Percentiles rank a stretch among this genome's conserved stretches.
Conservation (phyloP, 1,140 invertebrate species). For the Laupala kohalensis region DNA sequence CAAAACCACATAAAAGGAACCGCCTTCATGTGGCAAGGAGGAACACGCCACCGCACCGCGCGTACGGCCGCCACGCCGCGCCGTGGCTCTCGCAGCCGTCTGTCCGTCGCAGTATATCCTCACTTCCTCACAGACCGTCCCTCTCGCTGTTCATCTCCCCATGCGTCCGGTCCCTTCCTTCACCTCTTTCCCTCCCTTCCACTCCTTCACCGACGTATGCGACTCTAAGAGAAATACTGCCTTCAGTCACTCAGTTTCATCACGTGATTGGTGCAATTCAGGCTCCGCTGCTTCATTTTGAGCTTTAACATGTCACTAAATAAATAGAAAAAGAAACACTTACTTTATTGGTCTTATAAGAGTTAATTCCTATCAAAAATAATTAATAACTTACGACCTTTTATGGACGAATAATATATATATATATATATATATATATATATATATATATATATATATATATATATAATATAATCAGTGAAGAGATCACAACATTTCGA, state of each 20-base stretch:
- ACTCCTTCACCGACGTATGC: background rate
- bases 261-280: constrained; percentile 3
- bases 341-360: background rate
- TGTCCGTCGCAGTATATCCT: too few species aligned
- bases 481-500: background rate
- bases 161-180: background rate
- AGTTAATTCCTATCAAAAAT: background rate
- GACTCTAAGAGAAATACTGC: background rate
- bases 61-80: too few species aligned
- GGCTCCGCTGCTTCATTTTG: background rate
- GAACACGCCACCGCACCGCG: background rate
- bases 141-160: background rate
- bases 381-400: background rate
- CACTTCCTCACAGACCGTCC: background rate
- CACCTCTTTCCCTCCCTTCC: background rate
- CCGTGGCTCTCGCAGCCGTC: too few species aligned
- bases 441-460: constrained; percentile 1
- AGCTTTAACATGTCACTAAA: background rate
- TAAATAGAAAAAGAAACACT: background rate
- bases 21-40: background rate
- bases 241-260: background rate
- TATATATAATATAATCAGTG: background rate
- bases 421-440: constrained; percentile 1
- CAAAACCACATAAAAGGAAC: background rate
- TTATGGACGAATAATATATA: background rate